These are phyloP conservation scores for Patiria pectinifera DNA, from an alignment of 53 echinoderm and acorn worm genomes.

Conservation along the genomic window DNA sequence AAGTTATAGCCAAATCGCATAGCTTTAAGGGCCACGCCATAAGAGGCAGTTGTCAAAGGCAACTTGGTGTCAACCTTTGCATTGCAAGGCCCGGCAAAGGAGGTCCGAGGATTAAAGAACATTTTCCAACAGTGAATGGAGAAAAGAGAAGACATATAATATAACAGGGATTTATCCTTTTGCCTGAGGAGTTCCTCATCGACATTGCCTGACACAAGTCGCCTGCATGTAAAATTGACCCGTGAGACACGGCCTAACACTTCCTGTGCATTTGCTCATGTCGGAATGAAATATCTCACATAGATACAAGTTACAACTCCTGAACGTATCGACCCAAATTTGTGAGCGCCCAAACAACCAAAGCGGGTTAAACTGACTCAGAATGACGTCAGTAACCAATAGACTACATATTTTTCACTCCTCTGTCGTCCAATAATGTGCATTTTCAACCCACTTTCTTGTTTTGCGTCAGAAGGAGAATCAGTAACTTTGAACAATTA, in stretches of 20 bases:
- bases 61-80: too few species aligned
- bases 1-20: too few species aligned
- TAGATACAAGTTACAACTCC: not conserved
- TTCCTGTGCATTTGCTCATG: not conserved
- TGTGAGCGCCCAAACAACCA: not conserved
- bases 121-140: too few species aligned
- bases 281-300: not conserved
- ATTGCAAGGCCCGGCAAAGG: too few species aligned
- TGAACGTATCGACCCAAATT: not conserved
- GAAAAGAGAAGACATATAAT: too few species aligned
- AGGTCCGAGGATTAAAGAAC: too few species aligned
- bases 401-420: not conserved
- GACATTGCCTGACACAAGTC: too few species aligned
- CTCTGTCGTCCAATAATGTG: not conserved
- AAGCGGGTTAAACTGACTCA: conserved; percentile 38
- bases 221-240: too few species aligned
- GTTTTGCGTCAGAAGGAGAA: not conserved
- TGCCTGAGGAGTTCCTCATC: too few species aligned
- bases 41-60: too few species aligned
- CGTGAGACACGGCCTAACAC: not conserved
- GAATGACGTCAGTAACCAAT: conserved; percentile 16
- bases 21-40: too few species aligned
- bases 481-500: not conserved
- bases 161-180: too few species aligned
- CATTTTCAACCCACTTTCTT: not conserved